phyloP scores from a whole-genome alignment of 2,888 invertebrate genomes.

The Drosophila eohydei region DNA sequence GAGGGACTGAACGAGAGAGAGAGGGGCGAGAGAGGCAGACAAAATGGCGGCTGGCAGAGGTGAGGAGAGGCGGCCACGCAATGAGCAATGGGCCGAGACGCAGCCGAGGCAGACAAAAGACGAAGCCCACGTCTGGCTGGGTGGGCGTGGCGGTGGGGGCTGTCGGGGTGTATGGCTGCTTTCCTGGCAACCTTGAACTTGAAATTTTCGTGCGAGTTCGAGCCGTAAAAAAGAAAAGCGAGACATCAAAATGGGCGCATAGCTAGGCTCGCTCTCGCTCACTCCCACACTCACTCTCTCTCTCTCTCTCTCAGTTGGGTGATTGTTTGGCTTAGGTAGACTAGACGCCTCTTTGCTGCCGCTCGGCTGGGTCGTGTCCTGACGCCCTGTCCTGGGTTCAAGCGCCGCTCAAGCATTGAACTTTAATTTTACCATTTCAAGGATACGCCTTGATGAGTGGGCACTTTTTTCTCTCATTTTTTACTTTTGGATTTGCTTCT shows the following conservation, averaged over 20 bases:
- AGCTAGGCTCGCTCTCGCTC: slow-evolving; percentile 4
- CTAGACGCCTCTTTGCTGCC: slow-evolving; percentile 37
- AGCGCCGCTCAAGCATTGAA: slow-evolving; percentile 75
- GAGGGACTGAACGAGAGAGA: not conserved
- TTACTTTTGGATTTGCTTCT: not conserved
- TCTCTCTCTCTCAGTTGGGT: no score
- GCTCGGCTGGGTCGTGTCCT: slow-evolving; percentile 54
- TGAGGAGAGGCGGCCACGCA: not conserved
- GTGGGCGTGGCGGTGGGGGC: slow-evolving; percentile 27
- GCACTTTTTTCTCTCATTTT: slow-evolving; percentile 10
- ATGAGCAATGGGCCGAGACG: slow-evolving; percentile 11
- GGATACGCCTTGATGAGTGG: slow-evolving; percentile 61
- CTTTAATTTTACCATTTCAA: slow-evolving; percentile 72
- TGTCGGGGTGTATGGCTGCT: slow-evolving; percentile 38
- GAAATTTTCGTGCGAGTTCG: slow-evolving; percentile 78
- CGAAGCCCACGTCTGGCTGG: slow-evolving; percentile 40
- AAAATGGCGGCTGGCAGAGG: slow-evolving; percentile 66
- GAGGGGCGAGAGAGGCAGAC: slow-evolving; percentile 30
- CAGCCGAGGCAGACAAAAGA: slow-evolving; percentile 47
- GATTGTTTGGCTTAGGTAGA: slow-evolving; percentile 20
- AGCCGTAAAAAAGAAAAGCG: slow-evolving; percentile 51
- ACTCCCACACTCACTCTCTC: not conserved
- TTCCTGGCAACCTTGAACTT: slow-evolving; percentile 83
- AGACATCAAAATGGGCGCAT: slow-evolving; percentile 60
- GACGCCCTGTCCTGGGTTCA: slow-evolving; percentile 55